Conservation (phyloP, 2,113 vertebrate species). For the Xiphorhynchus elegans region DNA sequence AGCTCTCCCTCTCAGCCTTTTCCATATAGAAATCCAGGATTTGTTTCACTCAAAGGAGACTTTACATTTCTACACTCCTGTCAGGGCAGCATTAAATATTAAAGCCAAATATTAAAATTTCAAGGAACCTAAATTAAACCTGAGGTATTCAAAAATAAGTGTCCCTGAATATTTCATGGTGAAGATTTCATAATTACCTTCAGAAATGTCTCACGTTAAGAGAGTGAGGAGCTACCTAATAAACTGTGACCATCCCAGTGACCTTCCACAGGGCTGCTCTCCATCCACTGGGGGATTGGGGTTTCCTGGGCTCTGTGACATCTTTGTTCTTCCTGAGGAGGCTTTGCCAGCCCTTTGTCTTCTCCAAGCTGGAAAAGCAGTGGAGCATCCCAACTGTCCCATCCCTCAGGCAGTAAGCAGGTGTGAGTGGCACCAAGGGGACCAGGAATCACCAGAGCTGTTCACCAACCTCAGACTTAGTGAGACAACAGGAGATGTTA, state of each 20-base stretch:
- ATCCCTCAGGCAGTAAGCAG: neutral
- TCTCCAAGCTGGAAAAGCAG: neutral
- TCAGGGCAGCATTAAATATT: slow-evolving; percentile 65
- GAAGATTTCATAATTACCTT: slow-evolving; percentile 51
- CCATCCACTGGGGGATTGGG: rapidly evolving
- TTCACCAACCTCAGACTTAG: neutral
- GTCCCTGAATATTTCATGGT: slow-evolving; percentile 60
- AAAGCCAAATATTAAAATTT: slow-evolving; percentile 66
- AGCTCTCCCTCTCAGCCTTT: neutral
- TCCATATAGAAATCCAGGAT: neutral
- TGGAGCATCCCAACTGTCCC: rapidly evolving
- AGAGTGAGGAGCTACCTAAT: neutral
- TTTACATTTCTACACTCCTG: neutral
- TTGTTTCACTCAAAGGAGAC: neutral
- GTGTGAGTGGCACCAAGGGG: neutral
- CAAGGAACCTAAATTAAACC: slow-evolving; percentile 60
- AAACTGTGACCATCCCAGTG: neutral
- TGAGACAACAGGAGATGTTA: neutral
- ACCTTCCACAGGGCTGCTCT: neutral
- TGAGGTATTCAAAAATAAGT: slow-evolving; percentile 52
- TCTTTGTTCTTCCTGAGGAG: neutral
- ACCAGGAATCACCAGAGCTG: no score
- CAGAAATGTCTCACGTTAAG: neutral
- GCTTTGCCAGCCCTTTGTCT: neutral
- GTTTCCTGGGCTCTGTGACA: neutral